A percentile compares a stretch with the other conserved stretches of the same genome.
phyloP scores from a whole-genome alignment of 2,113 vertebrate genomes.

The Bos indicus region DNA sequence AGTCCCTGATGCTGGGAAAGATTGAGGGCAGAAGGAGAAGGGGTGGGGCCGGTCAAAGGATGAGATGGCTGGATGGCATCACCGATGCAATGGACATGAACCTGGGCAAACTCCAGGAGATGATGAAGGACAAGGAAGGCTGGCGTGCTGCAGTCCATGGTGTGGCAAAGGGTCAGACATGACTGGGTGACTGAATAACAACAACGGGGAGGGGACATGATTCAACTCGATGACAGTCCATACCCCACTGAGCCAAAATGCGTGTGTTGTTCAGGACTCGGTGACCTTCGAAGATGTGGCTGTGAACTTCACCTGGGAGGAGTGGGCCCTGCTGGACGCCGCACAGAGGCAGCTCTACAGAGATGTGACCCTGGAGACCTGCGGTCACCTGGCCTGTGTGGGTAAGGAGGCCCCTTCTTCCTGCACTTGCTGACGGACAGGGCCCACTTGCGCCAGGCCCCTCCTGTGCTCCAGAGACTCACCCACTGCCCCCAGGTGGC shows the following conservation, averaged over 20 bases:
- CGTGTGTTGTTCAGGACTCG: not conserved
- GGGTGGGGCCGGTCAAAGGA: not conserved
- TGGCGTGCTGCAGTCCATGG: not conserved
- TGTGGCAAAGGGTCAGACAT: not conserved
- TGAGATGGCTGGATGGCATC: not conserved
- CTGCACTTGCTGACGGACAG: rapidly evolving
- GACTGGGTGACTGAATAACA: not conserved
- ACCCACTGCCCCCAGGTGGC: not conserved
- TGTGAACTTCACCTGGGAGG: conserved; percentile 9
- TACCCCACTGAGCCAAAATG: not conserved
- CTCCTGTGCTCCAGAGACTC: not conserved
- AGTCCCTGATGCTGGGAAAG: not conserved
- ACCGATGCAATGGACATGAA: not conserved
- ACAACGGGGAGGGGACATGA: not conserved
- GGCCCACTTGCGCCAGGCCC: rapidly evolving
- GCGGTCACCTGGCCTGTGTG: not conserved
- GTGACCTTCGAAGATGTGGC: not conserved
- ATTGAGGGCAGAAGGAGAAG: not conserved
- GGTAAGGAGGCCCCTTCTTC: not conserved
- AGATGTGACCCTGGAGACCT: conserved; percentile 13
- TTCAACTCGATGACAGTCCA: not conserved
- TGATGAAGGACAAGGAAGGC: not conserved
- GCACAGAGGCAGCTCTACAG: not conserved
- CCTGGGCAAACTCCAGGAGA: not conserved
- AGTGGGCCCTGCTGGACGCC: not conserved